These are phyloP conservation scores for Holotrichia oblita DNA, from an alignment of 1,140 invertebrate species.

Conservation along the genomic window DNA sequence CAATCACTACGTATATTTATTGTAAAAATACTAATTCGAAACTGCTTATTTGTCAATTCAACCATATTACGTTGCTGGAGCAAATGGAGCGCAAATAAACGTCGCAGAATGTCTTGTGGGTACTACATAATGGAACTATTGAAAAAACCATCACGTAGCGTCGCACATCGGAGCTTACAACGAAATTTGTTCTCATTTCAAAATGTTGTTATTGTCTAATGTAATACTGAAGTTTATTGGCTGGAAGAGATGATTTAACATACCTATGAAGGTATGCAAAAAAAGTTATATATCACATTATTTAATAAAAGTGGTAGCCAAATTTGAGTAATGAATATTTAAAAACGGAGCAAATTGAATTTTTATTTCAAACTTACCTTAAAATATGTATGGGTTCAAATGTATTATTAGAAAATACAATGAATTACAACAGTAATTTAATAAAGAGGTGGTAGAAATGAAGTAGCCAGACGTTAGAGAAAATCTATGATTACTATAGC, in stretches of 20 bases:
- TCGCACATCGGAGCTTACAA: not conserved
- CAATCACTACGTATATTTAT: not conserved
- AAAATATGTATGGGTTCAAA: too few relatives aligned
- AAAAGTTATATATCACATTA: not conserved
- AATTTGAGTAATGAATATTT: not conserved
- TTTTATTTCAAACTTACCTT: too few relatives aligned
- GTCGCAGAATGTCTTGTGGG: not conserved
- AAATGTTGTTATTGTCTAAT: not conserved
- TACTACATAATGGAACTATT: not conserved
- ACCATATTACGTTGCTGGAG: too few relatives aligned
- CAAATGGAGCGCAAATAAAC: not conserved
- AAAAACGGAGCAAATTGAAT: not conserved
- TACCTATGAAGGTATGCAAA: not conserved
- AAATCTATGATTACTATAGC: too few relatives aligned
- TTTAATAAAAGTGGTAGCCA: not conserved
- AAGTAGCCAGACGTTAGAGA: too few relatives aligned
- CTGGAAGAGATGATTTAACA: not conserved
- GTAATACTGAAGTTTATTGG: not conserved
- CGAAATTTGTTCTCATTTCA: not conserved
- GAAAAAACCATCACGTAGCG: not conserved
- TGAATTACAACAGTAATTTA: too few relatives aligned
- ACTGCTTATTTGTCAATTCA: not conserved
- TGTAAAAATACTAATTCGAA: not conserved
- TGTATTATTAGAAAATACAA: too few relatives aligned
- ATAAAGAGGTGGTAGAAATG: too few relatives aligned